phyloP scores from a whole-genome alignment of 1,140 invertebrate species.

The Carposina sasakii region DNA sequence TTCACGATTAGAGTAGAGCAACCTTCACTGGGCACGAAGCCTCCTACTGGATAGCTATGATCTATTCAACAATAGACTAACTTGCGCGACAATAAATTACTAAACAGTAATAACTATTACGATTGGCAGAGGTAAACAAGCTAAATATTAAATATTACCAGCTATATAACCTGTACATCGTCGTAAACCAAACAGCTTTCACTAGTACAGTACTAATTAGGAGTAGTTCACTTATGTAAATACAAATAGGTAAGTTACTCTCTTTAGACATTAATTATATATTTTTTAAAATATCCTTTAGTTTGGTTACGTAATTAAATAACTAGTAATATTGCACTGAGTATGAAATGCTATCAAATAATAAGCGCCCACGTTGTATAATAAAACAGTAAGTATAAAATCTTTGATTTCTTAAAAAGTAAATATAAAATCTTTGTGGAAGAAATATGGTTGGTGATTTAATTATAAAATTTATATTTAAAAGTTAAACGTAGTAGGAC shows the following conservation, averaged over 20 bases:
- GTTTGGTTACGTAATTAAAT: slow-evolving; percentile 76
- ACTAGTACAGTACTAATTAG: slow-evolving; percentile 59
- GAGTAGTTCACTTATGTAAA: slow-evolving; percentile 70
- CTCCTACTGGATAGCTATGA: slow-evolving; percentile 65
- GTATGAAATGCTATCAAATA: slow-evolving; percentile 74
- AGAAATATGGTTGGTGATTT: slow-evolving; percentile 63
- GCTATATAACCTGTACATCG: slow-evolving; percentile 70
- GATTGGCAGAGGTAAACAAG: slow-evolving; percentile 74
- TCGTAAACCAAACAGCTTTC: slow-evolving; percentile 70
- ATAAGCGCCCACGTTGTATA: slow-evolving; percentile 70
- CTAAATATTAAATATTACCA: slow-evolving; percentile 71
- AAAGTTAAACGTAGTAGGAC: slow-evolving; percentile 39
- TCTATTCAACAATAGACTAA: slow-evolving; percentile 66
- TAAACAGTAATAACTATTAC: slow-evolving; percentile 71
- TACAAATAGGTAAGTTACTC: slow-evolving; percentile 72
- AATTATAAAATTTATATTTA: slow-evolving; percentile 27
- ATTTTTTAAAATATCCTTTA: slow-evolving; percentile 73
- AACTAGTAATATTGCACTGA: slow-evolving; percentile 78
- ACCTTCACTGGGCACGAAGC: background rate
- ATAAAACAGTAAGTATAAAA: slow-evolving; percentile 56
- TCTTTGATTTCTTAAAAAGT: slow-evolving; percentile 60
- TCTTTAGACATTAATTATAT: slow-evolving; percentile 65
- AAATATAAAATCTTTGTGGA: slow-evolving; percentile 68
- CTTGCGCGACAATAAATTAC: slow-evolving; percentile 71
- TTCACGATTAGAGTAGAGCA: slow-evolving; percentile 44